phyloP scores from a whole-genome alignment of 2,797 vertebrate species.

The Sebastolobus altivelis region DNA sequence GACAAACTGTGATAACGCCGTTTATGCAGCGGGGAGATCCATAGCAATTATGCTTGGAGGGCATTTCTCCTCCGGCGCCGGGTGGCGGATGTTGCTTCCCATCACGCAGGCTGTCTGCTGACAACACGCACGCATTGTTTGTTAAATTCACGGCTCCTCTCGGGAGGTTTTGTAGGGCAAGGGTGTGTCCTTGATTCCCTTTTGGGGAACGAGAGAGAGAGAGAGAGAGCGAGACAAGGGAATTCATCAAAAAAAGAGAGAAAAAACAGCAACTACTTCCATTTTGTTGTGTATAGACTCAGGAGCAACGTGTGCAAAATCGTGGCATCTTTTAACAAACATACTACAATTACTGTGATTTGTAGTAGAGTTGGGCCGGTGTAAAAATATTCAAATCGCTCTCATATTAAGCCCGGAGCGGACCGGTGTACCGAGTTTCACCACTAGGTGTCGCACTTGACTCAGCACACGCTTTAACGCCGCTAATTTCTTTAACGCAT shows the following conservation, averaged over 20 bases:
- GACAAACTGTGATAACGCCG: slow-evolving; percentile 78
- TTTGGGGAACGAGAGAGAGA: not conserved
- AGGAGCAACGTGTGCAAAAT: not conserved
- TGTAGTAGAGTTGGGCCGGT: not conserved
- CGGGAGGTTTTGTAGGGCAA: slow-evolving; percentile 42
- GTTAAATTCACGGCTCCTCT: slow-evolving; percentile 31
- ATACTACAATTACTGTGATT: not conserved
- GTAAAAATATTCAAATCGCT: no score
- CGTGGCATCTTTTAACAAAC: not conserved
- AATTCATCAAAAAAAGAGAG: slow-evolving; percentile 13
- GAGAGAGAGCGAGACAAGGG: slow-evolving; percentile 12
- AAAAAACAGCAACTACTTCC: not conserved
- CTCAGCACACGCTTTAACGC: no score
- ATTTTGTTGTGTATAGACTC: not conserved
- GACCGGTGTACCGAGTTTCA: no score
- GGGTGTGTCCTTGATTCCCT: slow-evolving; percentile 38
- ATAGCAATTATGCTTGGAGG: slow-evolving; percentile 82
- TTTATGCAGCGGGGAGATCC: slow-evolving; percentile 78
- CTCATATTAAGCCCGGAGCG: no score
- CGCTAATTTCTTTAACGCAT: no score
- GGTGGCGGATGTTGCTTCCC: slow-evolving; percentile 32
- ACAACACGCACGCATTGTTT: slow-evolving; percentile 8
- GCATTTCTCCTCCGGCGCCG: slow-evolving; percentile 69
- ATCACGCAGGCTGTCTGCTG: slow-evolving; percentile 21
- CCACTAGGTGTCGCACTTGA: no score